These are phyloP conservation scores for Melieria picta DNA, from an alignment of 2,888 invertebrate genomes.

Conservation along the genomic window DNA sequence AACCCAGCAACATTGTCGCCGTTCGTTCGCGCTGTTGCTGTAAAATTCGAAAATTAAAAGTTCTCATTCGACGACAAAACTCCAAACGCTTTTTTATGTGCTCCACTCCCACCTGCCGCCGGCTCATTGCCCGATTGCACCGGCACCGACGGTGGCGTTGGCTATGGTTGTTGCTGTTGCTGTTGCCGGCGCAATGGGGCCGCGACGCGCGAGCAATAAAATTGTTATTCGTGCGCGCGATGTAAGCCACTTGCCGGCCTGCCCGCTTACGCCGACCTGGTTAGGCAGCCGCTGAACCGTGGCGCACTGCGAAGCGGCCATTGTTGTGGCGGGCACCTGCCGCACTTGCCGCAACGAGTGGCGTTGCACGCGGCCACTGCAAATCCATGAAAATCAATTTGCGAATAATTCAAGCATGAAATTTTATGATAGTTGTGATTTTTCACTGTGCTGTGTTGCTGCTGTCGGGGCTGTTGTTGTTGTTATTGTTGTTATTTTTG, in stretches of 20 bases:
- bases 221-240: constrained; percentile 40
- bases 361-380: constrained; percentile 27
- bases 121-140: no score
- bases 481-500: constrained; percentile 22
- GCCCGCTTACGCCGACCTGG: no score
- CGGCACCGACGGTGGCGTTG: no score
- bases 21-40: no score
- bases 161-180: no score
- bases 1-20: no score
- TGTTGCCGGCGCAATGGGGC: no score
- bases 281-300: neutral
- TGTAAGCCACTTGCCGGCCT: constrained; percentile 41
- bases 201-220: constrained; percentile 11
- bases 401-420: constrained; percentile 46
- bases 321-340: constrained; percentile 18
- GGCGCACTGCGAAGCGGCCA: neutral
- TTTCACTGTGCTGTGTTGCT: constrained; percentile 31
- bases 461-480: constrained; percentile 15
- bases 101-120: no score
- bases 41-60: no score
- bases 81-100: no score
- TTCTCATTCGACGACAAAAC: no score
- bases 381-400: constrained; percentile 46
- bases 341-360: constrained; percentile 33
- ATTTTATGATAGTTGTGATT: constrained; percentile 45